A percentile compares a stretch with the other conserved stretches of the same genome.
Conservation (phyloP, 2,888 invertebrate species). For the Subacronicta megacephala region DNA sequence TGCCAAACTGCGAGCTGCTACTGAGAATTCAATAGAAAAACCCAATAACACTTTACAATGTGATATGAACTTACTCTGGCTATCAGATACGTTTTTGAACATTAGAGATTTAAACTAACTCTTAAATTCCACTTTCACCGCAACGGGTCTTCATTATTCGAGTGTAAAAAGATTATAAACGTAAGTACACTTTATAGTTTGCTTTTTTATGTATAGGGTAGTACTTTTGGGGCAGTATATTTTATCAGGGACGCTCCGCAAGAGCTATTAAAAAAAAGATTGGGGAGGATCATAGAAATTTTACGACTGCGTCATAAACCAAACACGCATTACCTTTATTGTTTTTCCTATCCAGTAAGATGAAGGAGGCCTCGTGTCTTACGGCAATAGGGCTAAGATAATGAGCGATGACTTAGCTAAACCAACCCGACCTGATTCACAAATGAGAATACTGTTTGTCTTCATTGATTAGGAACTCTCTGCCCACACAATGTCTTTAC, state of each 20-base stretch:
- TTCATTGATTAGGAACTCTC: conserved; percentile 34
- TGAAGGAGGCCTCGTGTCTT: conserved; percentile 30
- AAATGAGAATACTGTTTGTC: conserved; percentile 46
- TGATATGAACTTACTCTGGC: conserved; percentile 7
- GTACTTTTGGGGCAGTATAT: conserved; percentile 2
- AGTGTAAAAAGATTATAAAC: background rate
- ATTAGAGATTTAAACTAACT: too few relatives aligned
- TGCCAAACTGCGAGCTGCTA: too few relatives aligned
- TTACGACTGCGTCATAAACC: conserved; percentile 33
- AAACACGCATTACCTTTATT: conserved; percentile 41
- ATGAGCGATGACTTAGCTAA: conserved; percentile 49
- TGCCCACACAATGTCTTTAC: conserved; percentile 16
- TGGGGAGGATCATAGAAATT: conserved; percentile 14
- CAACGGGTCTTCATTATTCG: background rate
- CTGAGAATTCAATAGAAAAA: too few relatives aligned
- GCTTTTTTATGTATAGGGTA: conserved; percentile 2
- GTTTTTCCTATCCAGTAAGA: conserved; percentile 21
- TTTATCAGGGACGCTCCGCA: conserved; percentile 12
- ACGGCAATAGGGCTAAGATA: conserved; percentile 34
- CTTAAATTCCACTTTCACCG: background rate
- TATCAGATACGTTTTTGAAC: background rate
- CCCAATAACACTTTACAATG: too few relatives aligned
- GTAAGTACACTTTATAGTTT: background rate
- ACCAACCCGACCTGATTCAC: conserved; percentile 41
- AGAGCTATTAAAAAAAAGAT: conserved; percentile 40